phyloP scores from a whole-genome alignment of 2,888 invertebrate genomes.

The Drosophila imparisetae region DNA sequence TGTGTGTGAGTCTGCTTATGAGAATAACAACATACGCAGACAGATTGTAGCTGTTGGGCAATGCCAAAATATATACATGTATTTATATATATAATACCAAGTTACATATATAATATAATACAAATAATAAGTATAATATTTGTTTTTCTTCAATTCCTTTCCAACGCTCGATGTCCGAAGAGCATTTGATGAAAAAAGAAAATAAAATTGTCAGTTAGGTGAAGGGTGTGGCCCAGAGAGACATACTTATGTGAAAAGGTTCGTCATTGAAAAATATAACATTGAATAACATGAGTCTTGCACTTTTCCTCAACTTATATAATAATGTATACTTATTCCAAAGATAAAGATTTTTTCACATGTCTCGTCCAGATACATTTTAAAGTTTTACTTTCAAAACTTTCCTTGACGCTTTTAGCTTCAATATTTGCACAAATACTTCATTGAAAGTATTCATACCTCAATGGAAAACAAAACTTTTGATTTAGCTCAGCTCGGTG shows the following conservation, averaged over 20 bases:
- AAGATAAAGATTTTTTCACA: not conserved
- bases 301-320: no score
- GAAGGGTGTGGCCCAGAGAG: not conserved
- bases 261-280: not conserved
- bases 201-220: not conserved
- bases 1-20: constrained; percentile 2
- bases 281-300: not conserved
- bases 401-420: not conserved
- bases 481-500: not conserved
- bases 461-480: not conserved
- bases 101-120: not conserved
- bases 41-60: constrained; percentile 23
- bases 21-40: constrained; percentile 34
- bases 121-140: constrained; percentile 32
- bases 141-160: constrained; percentile 37
- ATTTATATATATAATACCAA: not conserved
- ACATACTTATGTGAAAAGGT: not conserved
- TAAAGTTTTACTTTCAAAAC: not conserved
- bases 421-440: not conserved
- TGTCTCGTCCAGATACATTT: not conserved
- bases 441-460: not conserved
- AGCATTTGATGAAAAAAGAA: constrained; percentile 16
- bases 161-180: constrained; percentile 14
- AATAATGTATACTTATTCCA: no score
- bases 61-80: not conserved